These are phyloP conservation scores for Invenusta paracnida DNA, from an alignment of 2,888 invertebrate species.

Conservation along the genomic window DNA sequence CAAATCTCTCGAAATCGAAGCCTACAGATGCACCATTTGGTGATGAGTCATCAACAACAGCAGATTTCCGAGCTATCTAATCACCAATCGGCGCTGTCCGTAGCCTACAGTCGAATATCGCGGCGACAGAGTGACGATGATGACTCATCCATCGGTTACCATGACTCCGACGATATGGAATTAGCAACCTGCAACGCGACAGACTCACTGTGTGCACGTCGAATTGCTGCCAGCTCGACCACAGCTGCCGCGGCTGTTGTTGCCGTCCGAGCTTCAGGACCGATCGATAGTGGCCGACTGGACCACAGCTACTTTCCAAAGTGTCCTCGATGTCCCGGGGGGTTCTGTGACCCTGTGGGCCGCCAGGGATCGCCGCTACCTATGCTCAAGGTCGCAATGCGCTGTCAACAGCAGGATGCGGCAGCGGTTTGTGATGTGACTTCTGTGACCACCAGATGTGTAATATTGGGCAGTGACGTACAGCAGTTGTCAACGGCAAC, in stretches of 20 bases:
- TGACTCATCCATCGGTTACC: not conserved
- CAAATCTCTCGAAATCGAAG: not conserved
- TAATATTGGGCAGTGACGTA: too few relatives aligned
- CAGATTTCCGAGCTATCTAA: too few relatives aligned
- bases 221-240: not conserved
- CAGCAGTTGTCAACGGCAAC: too few relatives aligned
- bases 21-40: not conserved
- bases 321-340: not conserved
- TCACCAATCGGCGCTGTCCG: too few relatives aligned
- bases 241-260: not conserved
- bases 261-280: not conserved
- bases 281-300: not conserved
- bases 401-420: too few relatives aligned
- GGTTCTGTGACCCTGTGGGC: not conserved
- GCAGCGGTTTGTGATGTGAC: too few relatives aligned
- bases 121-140: too few relatives aligned
- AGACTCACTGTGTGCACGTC: not conserved
- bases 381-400: not conserved
- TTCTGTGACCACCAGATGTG: too few relatives aligned
- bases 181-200: not conserved
- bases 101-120: not conserved
- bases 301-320: not conserved
- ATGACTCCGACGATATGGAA: not conserved
- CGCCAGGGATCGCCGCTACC: not conserved
- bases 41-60: too few relatives aligned